These are phyloP conservation scores for Frankliniella fusca DNA, from an alignment of 2,888 invertebrate species.

Conservation along the genomic window DNA sequence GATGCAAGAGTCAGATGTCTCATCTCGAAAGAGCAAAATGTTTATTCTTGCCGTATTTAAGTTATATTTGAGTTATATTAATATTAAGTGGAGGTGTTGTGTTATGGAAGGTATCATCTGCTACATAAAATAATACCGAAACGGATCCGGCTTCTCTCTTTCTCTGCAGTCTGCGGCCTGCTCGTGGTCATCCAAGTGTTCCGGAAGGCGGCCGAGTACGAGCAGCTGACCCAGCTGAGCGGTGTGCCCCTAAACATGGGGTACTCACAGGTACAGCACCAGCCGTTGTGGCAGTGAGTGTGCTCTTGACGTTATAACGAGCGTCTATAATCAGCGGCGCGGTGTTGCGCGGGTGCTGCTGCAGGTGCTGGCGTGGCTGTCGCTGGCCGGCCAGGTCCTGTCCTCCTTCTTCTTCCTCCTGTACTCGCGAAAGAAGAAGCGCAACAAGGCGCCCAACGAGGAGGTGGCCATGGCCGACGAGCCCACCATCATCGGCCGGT, in stretches of 20 bases:
- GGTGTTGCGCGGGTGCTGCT: too few species aligned
- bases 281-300: slow-evolving; percentile 46
- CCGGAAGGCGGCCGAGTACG: slow-evolving; percentile 67
- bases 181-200: slow-evolving; percentile 80
- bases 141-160: slow-evolving; percentile 5
- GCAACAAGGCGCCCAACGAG: slow-evolving; percentile 74
- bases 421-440: slow-evolving; percentile 80
- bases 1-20: too few species aligned
- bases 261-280: slow-evolving; percentile 65
- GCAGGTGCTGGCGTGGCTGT: slow-evolving; percentile 64
- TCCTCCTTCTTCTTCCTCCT: slow-evolving; percentile 70
- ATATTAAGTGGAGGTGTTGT: too few species aligned
- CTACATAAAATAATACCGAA: too few species aligned
- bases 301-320: too few species aligned
- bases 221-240: slow-evolving; percentile 59
- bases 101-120: too few species aligned
- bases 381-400: slow-evolving; percentile 63
- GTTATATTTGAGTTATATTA: too few species aligned
- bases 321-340: too few species aligned
- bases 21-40: too few species aligned
- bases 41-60: too few species aligned
- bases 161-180: slow-evolving; percentile 64
- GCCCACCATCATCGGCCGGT: slow-evolving; percentile 66
- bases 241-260: slow-evolving; percentile 60
- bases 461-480: slow-evolving; percentile 81